phyloP scores from a whole-genome alignment of 2,797 vertebrate species.

The Paguma larvata region DNA sequence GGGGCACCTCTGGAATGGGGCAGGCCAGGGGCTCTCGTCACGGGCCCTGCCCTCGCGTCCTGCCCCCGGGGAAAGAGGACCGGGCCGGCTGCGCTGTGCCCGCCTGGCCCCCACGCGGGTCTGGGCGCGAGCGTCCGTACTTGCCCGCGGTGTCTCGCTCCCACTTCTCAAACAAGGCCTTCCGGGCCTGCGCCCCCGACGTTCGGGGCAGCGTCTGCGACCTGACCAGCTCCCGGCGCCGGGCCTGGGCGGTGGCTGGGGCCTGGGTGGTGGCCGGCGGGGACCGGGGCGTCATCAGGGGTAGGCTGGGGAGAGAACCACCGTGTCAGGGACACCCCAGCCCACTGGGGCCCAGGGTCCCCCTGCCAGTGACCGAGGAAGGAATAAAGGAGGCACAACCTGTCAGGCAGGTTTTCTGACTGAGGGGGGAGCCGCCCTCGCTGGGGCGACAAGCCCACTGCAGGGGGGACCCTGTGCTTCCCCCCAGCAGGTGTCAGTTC shows the following conservation, averaged over 20 bases:
- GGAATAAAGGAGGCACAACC: not conserved
- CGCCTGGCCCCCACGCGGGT: not conserved
- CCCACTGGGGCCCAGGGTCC: not conserved
- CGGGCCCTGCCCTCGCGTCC: not conserved
- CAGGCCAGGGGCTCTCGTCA: not conserved
- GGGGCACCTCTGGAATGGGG: not conserved
- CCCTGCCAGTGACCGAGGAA: not conserved
- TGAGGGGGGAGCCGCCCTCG: not conserved
- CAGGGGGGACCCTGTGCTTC: too few relatives aligned
- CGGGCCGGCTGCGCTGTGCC: not conserved
- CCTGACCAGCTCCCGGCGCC: conserved; percentile 90
- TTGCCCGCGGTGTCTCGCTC: conserved; percentile 90
- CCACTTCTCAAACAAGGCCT: conserved; percentile 93
- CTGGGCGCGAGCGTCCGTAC: conserved; percentile 85
- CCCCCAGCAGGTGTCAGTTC: not conserved
- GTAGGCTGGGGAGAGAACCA: conserved; percentile 65
- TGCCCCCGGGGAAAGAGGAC: not conserved
- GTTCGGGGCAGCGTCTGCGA: conserved; percentile 93
- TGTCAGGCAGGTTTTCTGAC: conserved; percentile 58
- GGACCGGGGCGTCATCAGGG: conserved; percentile 70
- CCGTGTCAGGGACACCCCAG: not conserved
- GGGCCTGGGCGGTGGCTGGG: conserved; percentile 76
- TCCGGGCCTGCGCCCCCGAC: conserved; percentile 91
- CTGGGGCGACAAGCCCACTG: not conserved
- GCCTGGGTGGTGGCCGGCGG: conserved; percentile 69